These are phyloP conservation scores for Frankliniella intonsa DNA, from an alignment of 2,888 invertebrate species.

Conservation along the genomic window DNA sequence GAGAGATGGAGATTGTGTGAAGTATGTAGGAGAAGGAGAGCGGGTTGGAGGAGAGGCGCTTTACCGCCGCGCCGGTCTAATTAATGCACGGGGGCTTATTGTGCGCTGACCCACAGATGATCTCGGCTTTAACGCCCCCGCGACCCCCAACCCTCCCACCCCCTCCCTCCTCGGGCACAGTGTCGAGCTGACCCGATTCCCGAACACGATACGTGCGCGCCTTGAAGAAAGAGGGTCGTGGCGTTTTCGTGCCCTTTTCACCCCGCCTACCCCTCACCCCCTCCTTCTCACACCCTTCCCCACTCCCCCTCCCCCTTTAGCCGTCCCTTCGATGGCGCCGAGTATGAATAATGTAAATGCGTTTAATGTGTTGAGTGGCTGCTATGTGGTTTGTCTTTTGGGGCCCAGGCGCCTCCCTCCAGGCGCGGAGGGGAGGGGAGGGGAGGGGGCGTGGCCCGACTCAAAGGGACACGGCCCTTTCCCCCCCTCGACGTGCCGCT, in stretches of 20 bases:
- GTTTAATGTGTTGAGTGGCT: constrained; percentile 25
- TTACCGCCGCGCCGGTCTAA: too few relatives aligned
- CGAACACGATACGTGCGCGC: background rate
- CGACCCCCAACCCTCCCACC: too few relatives aligned
- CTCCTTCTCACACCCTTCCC: too few relatives aligned
- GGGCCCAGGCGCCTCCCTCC: too few relatives aligned
- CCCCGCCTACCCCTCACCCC: too few relatives aligned
- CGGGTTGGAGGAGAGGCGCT: too few relatives aligned
- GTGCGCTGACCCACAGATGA: background rate
- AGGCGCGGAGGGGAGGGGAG: background rate
- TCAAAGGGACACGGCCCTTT: background rate
- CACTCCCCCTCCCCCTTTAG: background rate
- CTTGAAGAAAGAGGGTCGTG: background rate
- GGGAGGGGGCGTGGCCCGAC: background rate
- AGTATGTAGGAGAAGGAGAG: too few relatives aligned
- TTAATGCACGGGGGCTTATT: background rate
- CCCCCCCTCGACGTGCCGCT: too few relatives aligned
- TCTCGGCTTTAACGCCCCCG: too few relatives aligned
- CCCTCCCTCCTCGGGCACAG: too few relatives aligned
- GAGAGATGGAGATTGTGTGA: too few relatives aligned
- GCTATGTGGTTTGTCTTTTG: constrained; percentile 19
- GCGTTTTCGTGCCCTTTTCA: background rate
- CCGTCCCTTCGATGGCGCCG: background rate
- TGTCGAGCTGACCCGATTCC: too few relatives aligned
- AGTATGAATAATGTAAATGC: constrained; percentile 17